Evolutionary conservation across 1,140 invertebrate genomes (phyloP), one percentile per base, ranked within the genome.

Genomic region (Tribolium madens): DNA sequence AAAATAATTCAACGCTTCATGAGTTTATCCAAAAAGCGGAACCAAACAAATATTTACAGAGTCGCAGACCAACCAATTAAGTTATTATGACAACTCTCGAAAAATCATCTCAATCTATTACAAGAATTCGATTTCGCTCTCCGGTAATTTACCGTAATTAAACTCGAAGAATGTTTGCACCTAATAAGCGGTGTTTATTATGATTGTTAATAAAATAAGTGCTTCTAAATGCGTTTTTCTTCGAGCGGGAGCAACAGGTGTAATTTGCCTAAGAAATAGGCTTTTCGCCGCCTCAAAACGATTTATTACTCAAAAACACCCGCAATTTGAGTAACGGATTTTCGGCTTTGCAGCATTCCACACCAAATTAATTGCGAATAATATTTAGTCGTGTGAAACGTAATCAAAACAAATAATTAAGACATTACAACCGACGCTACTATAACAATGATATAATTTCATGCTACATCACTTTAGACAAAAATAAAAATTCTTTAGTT

Each of bases 21-120:
- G 48, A 14, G 48, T 57, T 57, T 10, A 10, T n/a, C 15, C 50
- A 1, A 60, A 60, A 60, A 60, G 53, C 53, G 53, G 53, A 60
- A 60, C 53, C 5, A 21, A 60, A 10, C 18, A 18, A 60, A 60
- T 60, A 60, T 60, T 60, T 18, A 60, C 52, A 3, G n/a, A 15
- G 6, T 2, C 42, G 2, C 18, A 21, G 18, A 21, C 21, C n/a
- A n/a, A n/a, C 21, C 21, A 26, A 26, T 26, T 26, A 26, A 26
- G 21, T 26, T 26, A 26, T 26, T 26, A 26, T 7, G 15, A 12
- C 14, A 53, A 53, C 12, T 14, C 15, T 17, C 12, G n/a, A 53
- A 53, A 9, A 47, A 47, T n/a, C n/a, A n/a, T n/a, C n/a, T n/a
- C n/a, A n/a, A n/a, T 12, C 13, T 47, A 14, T 14, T n/a, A n/a